Evolutionary conservation across 2,888 invertebrate genomes (phyloP).

Genomic region (Smittia sp.): DNA sequence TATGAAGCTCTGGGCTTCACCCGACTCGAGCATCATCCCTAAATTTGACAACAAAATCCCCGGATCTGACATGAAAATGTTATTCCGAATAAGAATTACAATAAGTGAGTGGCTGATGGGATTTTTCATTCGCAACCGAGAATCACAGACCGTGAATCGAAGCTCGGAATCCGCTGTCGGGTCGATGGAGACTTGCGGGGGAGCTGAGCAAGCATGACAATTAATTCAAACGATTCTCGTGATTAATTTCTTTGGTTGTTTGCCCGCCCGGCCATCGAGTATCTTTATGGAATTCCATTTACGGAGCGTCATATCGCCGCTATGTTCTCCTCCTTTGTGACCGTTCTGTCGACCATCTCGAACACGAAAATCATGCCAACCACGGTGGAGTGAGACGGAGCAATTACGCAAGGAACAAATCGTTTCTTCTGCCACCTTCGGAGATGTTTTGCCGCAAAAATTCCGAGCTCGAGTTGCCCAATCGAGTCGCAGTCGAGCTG

Average conservation of each 20-base stretch:
- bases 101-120: too few relatives aligned
- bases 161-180: too few relatives aligned
- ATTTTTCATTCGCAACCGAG: too few relatives aligned
- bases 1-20: too few relatives aligned
- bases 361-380: background rate
- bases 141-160: too few relatives aligned
- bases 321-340: background rate
- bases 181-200: too few relatives aligned
- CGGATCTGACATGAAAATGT: too few relatives aligned
- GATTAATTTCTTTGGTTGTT: conserved; percentile 20
- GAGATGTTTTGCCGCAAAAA: background rate
- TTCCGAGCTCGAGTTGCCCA: background rate
- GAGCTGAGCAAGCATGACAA: background rate
- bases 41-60: too few relatives aligned
- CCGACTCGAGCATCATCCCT: too few relatives aligned
- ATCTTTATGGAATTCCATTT: background rate
- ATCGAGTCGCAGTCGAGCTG: background rate
- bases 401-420: background rate
- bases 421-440: background rate
- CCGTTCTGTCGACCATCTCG: background rate
- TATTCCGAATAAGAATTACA: too few relatives aligned
- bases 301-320: background rate
- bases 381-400: background rate
- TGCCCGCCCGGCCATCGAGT: background rate
- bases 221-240: conserved; percentile 23